These are phyloP conservation scores for Stigmatopora nigra DNA, from an alignment of 2,113 vertebrate species.

Conservation along the genomic window DNA sequence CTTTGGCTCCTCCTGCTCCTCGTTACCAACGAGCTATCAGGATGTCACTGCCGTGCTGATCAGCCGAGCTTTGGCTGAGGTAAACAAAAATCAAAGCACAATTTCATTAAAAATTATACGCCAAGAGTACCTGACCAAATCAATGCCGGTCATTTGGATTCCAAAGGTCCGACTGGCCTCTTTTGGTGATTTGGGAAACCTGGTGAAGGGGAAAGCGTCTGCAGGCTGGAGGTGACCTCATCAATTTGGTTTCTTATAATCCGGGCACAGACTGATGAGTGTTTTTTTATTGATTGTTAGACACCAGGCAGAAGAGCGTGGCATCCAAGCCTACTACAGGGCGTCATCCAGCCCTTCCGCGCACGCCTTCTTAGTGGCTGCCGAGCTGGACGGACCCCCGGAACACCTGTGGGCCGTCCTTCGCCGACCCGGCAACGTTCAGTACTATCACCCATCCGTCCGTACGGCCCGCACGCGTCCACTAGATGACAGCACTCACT, in stretches of 20 bases:
- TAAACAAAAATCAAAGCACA: constrained; percentile 34
- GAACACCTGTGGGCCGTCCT: constrained; percentile 77
- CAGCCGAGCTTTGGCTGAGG: constrained; percentile 76
- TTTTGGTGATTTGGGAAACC: constrained; percentile 76
- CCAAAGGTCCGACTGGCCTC: constrained; percentile 83
- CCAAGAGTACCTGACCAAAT: no score
- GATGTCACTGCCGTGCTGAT: constrained; percentile 78
- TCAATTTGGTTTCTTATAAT: background rate
- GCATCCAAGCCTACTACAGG: constrained; percentile 82
- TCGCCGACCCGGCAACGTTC: constrained; percentile 79
- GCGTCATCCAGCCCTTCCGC: constrained; percentile 76
- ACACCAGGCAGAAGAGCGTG: constrained; percentile 80
- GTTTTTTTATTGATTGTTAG: constrained; percentile 52
- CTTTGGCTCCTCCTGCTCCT: constrained; percentile 61
- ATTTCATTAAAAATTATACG: background rate
- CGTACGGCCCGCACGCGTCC: constrained; percentile 78
- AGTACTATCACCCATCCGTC: constrained; percentile 79
- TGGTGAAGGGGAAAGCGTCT: constrained; percentile 71
- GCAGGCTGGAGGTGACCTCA: constrained; percentile 85
- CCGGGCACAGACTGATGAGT: background rate
- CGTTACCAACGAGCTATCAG: constrained; percentile 72
- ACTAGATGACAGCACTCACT: constrained; percentile 81
- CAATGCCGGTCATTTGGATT: background rate
- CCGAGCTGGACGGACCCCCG: constrained; percentile 76
- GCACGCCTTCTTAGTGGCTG: constrained; percentile 84